These are phyloP conservation scores for Leptocoma aspasia DNA, from an alignment of 2,113 vertebrate genomes.

Conservation along the genomic window DNA sequence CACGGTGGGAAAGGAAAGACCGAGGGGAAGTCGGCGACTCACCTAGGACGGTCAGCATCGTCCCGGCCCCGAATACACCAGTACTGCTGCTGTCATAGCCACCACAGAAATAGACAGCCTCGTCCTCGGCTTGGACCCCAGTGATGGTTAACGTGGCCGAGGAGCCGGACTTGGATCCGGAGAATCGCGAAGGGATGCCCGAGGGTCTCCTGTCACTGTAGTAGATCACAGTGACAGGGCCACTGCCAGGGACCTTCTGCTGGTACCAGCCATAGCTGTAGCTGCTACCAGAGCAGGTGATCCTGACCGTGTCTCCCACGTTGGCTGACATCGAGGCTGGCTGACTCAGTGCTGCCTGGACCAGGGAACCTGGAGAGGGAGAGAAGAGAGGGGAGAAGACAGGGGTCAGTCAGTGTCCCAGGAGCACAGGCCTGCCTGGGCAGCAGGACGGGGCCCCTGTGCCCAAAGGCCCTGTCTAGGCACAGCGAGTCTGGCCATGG, in stretches of 20 bases:
- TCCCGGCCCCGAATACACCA: not conserved
- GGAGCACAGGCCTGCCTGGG: not conserved
- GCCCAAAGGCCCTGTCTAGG: rapidly evolving
- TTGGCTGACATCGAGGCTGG: rapidly evolving
- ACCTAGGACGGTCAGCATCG: not conserved
- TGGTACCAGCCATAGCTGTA: not conserved
- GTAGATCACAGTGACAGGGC: not conserved
- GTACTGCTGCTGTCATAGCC: no score
- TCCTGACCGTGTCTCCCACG: rapidly evolving
- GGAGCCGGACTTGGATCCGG: not conserved
- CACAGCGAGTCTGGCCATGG: rapidly evolving
- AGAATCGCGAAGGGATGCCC: not conserved
- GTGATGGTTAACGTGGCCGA: not conserved
- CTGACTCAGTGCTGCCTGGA: not conserved
- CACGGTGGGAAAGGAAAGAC: not conserved
- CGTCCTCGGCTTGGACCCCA: conserved; percentile 7
- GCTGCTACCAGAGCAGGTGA: not conserved
- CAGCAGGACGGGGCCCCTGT: rapidly evolving
- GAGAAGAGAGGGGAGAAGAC: not conserved
- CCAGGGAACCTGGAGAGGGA: not conserved
- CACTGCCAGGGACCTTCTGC: not conserved
- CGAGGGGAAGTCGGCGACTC: conserved; percentile 14
- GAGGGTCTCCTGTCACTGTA: rapidly evolving
- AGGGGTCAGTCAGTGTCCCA: not conserved
- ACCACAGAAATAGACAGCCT: conserved; percentile 11